Evolutionary conservation across 2,888 invertebrate species (phyloP), one percentile per base, ranked within the genome.

Genomic region (Melipona bicolor): DNA sequence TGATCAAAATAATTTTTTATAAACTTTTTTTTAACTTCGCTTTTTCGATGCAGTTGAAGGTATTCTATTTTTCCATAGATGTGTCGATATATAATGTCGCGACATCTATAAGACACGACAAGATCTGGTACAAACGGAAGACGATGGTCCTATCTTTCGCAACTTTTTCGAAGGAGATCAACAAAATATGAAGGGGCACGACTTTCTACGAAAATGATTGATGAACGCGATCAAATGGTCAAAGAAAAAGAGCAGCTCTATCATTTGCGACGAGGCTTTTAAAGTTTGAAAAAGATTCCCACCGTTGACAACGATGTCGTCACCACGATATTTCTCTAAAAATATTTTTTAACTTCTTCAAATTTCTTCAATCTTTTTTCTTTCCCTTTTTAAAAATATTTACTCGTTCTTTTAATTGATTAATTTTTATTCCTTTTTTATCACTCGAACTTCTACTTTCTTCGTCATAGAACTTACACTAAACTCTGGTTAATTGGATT

Each of bases 191-290:
- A 43, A 24, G 54, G 56, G 36, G 62, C 72, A 62, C 61, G 43
- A 71, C 54, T 75, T 56, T 19, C 71, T 6, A 27, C n/a, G 15
- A 67, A 62, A 64, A 56, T 82, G 81, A 82, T 82, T 67, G 81
- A 82, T 74, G 81, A 81, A 56, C 61, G 54, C 24, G 68, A 80
- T 74, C 74, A 82, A 82, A 82, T 24, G 27, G 24, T 32, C 6
- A n/a, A 64, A 62, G 21, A 75, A 64, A 72, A 43, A 52, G n/a
- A 19, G 49, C 52, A 24, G n/a, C 27, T 50, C 32, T 27, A 59
- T 6, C 80, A 27, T 68, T 79, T 68, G 36, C 49, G 21, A 36
- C 24, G 27, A n/a, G 21, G 54, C 21, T 43, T 32, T 21, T 36
- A 3, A 36, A 70, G 49, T 59, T 77, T 24, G n/a, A 24, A 49